Base-by-base conservation (phyloP, 2,888 invertebrate genomes). In the Neuroscelio doddi region DNA sequence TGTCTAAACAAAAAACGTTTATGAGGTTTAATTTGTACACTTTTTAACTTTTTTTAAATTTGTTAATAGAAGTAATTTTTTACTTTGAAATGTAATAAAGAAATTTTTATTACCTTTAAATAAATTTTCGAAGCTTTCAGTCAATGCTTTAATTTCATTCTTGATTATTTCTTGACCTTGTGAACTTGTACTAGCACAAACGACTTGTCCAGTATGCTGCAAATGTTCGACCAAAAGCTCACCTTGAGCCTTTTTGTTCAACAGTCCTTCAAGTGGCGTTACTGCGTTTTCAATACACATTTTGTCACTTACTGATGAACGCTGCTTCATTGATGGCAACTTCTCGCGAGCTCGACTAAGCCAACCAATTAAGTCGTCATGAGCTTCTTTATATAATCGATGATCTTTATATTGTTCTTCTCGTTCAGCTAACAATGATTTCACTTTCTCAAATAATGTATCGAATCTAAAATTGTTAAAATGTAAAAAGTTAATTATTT, bases 211-310 rank as follows among this genome's bases (percentile, higher is more conserved):
- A 9, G 94, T 93, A 73, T 95, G 95, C 68, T 93, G 92, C 41
- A 96, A 86, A 82, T 95, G 93, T 81, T 96, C 96, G 4, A 96
- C 88, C 45, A 96, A 85, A 0, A 96, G 85, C 82, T 95, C 95
- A 1, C 96, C 96, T 86, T 95, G 95, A 3, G 94, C 94, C 85
- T 95, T 93, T 79, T 95, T 95, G 75, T 95, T 95, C 21, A 95
- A 86, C 26, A 96, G 84, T 50, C 92, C 91, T 75, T 95, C 95
- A 36, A 95, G 88, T n/a, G 95, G 94, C 17, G 92, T 92, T 0
- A 95, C 93, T 3, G 94, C 93, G 77, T 93, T 93, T 81, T 96
- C 96, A 68, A 96, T 92, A 0, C 95, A 93, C 56, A 95, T 81
- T 83, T 95, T 94, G 75, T 96, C 96, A 72, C 94, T 92, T 0